Evolutionary conservation across 2,113 vertebrate genomes (phyloP), one percentile per base, ranked within the genome.

Genomic region (Terrapene triunguis): DNA sequence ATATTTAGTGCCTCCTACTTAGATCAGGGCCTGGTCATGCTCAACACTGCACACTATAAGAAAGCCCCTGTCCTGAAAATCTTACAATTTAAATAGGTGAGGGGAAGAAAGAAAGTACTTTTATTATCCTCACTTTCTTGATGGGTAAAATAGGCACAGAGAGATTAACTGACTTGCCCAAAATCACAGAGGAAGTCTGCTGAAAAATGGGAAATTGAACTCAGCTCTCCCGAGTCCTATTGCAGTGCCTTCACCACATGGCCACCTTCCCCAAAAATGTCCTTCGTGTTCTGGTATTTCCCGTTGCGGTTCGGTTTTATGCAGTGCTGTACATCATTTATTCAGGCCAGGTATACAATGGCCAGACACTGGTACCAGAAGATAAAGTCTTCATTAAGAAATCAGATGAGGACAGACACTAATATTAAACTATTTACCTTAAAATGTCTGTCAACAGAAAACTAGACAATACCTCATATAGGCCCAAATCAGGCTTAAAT

Each of bases 381-480:
- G 92, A 95, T 57, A 95, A 86, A 94, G 87, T 14, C 90, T 91
- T 22, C 80, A 82, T 88, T 94, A 93, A 80, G 51, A 92, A 95
- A 35, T 17, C 90, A 69, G 80, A 91, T 90, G 8, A 92, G 85
- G 35, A 89, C 84, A 76, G n/a, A 55, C 84, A 48, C 4, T 89
- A 10, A 82, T 82, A 93, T 35, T 17, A 80, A 80, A 87, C 89
- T 86, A 57, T 94, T 90, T 96, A 11, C 35, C 69, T 84, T 80
- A 76, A 94, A 90, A 69, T 89, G 32, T 55, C 84, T 92, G 11
- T 82, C 84, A 92, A 50, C 17, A 84, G 17, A 90, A 94, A 90
- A 81, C 38, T 81, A 54, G 88, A 80, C 89, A 4, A 3, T 13
- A 95, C 83, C 44, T 85, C 85, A 1, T 1, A 59, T 84, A 90